Evolutionary conservation across 37 sponge, comb jelly and placozoan species (phyloP).

Genomic region (Diacarnus erythraeanus): DNA sequence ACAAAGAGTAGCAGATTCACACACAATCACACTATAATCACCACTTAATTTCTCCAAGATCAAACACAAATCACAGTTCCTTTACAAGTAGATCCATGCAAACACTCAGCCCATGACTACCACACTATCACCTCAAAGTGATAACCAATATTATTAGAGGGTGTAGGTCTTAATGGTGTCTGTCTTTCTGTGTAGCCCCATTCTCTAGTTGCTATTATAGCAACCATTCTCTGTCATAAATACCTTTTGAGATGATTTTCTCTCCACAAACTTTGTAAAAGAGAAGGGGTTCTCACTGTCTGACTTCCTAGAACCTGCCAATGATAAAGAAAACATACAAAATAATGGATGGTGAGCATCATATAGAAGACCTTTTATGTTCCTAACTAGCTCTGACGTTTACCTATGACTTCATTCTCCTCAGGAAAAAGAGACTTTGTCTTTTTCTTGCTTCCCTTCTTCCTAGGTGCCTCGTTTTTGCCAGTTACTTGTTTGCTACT

Average conservation of each 20-base stretch:
- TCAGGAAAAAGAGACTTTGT: neutral
- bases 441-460: neutral
- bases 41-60: too few relatives aligned
- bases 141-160: too few relatives aligned
- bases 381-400: neutral
- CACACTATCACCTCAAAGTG: too few relatives aligned
- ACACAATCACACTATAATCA: too few relatives aligned
- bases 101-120: too few relatives aligned
- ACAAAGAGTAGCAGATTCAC: too few relatives aligned
- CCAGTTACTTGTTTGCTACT: neutral
- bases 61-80: too few relatives aligned
- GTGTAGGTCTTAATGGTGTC: too few relatives aligned
- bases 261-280: constrained; percentile 61
- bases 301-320: neutral
- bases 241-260: constrained; percentile 37
- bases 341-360: neutral
- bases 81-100: too few relatives aligned
- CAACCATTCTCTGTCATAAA: too few relatives aligned
- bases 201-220: too few relatives aligned
- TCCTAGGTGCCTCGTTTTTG: neutral
- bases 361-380: neutral
- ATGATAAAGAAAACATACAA: neutral
- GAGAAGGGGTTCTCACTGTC: constrained; percentile 72
- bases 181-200: too few relatives aligned
- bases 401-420: neutral